Percentiles rank a stretch among this genome's conserved stretches.
phyloP scores from a whole-genome alignment of 2,797 vertebrate genomes.

The Labeo calbasu region DNA sequence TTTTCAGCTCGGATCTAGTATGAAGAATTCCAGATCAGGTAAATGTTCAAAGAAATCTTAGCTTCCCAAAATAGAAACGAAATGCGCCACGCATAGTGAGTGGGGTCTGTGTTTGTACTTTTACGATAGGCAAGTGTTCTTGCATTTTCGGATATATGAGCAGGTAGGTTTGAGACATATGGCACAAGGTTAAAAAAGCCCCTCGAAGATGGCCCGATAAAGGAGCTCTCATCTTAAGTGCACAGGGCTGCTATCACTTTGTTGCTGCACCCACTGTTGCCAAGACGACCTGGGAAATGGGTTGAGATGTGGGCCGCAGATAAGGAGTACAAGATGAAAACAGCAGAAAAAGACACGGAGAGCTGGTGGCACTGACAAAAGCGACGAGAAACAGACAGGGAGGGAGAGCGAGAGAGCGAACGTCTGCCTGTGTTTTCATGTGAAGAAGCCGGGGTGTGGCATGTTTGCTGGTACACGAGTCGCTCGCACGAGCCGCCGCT shows the following conservation, averaged over 20 bases:
- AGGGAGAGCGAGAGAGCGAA: slow-evolving; percentile 12
- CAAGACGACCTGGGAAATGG: slow-evolving; percentile 78
- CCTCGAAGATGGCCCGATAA: slow-evolving; percentile 74
- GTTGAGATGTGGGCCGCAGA: slow-evolving; percentile 79
- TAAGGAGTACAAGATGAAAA: slow-evolving; percentile 62
- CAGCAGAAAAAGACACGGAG: slow-evolving; percentile 56
- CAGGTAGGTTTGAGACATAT: slow-evolving; percentile 48
- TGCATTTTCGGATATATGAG: slow-evolving; percentile 41
- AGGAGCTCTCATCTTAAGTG: slow-evolving; percentile 65
- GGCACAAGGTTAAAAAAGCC: slow-evolving; percentile 58
- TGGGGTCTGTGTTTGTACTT: neutral
- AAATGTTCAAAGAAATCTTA: neutral
- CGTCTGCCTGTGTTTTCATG: slow-evolving; percentile 32
- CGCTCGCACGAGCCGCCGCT: neutral
- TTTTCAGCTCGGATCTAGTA: neutral
- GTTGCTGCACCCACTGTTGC: slow-evolving; percentile 72
- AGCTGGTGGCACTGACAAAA: slow-evolving; percentile 40
- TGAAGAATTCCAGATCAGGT: neutral
- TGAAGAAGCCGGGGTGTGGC: slow-evolving; percentile 37
- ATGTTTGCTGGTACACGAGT: slow-evolving; percentile 27
- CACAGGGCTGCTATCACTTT: slow-evolving; percentile 69
- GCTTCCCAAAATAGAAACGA: slow-evolving; percentile 31
- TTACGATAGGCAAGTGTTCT: neutral
- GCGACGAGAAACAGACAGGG: slow-evolving; percentile 46
- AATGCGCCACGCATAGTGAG: neutral